Evolutionary conservation across 2,113 vertebrate genomes (phyloP).

Genomic region (Ceyx melanurus): DNA sequence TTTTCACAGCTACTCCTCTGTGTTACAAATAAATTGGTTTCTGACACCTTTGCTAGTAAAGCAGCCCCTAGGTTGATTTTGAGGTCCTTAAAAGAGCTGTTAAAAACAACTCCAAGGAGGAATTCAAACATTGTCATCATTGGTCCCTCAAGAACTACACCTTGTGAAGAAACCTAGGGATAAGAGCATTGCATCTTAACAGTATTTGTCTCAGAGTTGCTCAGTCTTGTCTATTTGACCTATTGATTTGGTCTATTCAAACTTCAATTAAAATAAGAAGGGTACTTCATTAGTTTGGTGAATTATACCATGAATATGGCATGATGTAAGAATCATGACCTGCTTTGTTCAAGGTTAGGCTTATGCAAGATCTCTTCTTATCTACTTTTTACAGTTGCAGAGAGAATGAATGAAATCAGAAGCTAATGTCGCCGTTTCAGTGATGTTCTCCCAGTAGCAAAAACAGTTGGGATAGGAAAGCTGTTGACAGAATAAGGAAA

Average conservation of each 20-base stretch:
- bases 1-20: neutral
- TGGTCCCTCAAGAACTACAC: neutral
- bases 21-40: conserved; percentile 15
- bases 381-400: neutral
- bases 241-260: neutral
- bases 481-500: neutral
- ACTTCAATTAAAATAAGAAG: neutral
- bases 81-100: neutral
- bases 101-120: neutral
- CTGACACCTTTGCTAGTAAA: neutral
- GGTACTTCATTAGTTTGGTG: neutral
- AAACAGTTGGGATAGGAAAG: neutral
- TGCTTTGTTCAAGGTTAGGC: neutral
- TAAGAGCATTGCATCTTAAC: neutral
- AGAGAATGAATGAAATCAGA: neutral
- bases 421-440: neutral
- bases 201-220: neutral
- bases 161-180: neutral
- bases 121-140: neutral
- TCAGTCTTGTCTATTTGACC: neutral
- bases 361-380: neutral
- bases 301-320: neutral
- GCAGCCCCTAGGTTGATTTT: neutral
- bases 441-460: neutral
- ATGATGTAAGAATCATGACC: neutral